These are phyloP conservation scores for Sepiola atlantica DNA, from an alignment of 2,888 invertebrate genomes.

Conservation along the genomic window DNA sequence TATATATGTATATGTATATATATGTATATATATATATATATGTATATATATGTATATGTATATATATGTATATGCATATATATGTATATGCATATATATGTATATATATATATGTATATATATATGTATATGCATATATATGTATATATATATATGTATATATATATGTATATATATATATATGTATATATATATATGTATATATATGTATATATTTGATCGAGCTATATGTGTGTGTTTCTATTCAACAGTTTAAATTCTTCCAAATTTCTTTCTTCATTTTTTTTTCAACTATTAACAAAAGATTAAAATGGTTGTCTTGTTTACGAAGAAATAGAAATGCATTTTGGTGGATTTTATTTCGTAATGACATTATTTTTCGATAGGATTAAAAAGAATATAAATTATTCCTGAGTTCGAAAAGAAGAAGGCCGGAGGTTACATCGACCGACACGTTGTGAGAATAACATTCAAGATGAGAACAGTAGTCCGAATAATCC, in stretches of 20 bases:
- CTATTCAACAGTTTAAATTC: background rate
- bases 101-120: background rate
- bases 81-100: background rate
- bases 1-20: background rate
- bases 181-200: background rate
- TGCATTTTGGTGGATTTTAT: no score
- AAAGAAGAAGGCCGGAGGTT: no score
- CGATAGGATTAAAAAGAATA: no score
- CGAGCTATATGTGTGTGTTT: background rate
- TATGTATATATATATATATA: background rate
- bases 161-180: slow-evolving; percentile 6
- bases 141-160: background rate
- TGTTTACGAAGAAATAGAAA: no score
- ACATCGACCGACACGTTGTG: no score
- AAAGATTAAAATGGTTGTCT: no score
- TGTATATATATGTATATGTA: background rate
- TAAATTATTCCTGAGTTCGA: no score
- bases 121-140: background rate
- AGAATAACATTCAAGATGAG: no score
- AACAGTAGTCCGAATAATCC: no score
- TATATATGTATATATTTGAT: slow-evolving; percentile 8
- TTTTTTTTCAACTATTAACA: no score
- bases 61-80: background rate
- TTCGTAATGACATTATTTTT: no score
- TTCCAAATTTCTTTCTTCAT: no score